Conservation (phyloP, 2,113 vertebrate genomes). For the Podarcis raffonei region DNA sequence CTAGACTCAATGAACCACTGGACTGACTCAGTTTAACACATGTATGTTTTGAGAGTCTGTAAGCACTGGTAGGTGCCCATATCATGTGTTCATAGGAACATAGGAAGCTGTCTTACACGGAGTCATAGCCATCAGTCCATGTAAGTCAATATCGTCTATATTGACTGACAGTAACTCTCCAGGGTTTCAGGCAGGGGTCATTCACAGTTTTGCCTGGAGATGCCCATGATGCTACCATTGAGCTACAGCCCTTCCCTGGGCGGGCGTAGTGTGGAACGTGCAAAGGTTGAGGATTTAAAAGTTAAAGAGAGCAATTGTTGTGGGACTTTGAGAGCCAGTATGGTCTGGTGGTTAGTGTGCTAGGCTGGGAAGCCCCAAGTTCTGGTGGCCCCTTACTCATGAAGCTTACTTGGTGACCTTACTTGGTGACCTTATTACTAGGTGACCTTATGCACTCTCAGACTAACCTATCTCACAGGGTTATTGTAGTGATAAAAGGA, state of each 20-base stretch:
- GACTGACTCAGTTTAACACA: too few relatives aligned
- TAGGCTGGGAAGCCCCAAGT: not conserved
- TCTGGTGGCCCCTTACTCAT: not conserved
- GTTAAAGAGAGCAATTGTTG: not conserved
- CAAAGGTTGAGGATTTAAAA: not conserved
- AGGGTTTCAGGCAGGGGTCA: too few relatives aligned
- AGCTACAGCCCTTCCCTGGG: not conserved
- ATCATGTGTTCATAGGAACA: too few relatives aligned
- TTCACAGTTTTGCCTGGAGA: too few relatives aligned
- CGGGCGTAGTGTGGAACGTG: not conserved
- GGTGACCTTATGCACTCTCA: not conserved
- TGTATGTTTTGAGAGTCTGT: too few relatives aligned
- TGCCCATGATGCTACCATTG: not conserved
- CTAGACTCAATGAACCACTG: too few relatives aligned
- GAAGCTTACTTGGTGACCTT: not conserved
- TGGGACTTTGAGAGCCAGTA: not conserved
- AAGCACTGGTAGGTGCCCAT: too few relatives aligned
- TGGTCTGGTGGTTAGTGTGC: not conserved
- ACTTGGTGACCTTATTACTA: too few relatives aligned
- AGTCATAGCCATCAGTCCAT: too few relatives aligned
- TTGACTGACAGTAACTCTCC: too few relatives aligned
- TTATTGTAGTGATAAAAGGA: not conserved
- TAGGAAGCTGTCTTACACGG: too few relatives aligned
- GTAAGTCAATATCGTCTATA: too few relatives aligned
- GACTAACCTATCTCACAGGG: not conserved